Evolutionary conservation across 2,888 invertebrate species (phyloP).

Genomic region (Apamea epomidion): DNA sequence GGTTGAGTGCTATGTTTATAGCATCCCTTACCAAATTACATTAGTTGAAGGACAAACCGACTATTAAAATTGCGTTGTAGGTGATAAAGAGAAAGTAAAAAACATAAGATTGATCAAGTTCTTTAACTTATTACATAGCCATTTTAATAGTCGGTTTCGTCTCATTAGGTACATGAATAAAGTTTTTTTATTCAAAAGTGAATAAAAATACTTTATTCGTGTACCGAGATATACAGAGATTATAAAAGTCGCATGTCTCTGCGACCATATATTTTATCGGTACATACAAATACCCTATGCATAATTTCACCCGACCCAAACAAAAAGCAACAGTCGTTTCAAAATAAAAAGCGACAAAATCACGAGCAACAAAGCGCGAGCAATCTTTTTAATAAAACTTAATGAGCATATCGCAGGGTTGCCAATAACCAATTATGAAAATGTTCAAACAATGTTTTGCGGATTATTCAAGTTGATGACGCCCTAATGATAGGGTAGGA

Average conservation of each 20-base stretch:
- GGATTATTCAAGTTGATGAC: conserved; percentile 78
- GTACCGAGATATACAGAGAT: background rate
- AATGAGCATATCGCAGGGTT: conserved; percentile 56
- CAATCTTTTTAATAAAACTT: conserved; percentile 56
- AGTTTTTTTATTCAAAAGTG: too few relatives aligned
- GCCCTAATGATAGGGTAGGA: conserved; percentile 80
- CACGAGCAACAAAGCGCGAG: conserved; percentile 20
- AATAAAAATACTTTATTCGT: background rate
- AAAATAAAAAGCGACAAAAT: conserved; percentile 47
- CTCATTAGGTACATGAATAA: too few relatives aligned
- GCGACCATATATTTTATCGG: background rate
- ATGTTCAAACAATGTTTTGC: conserved; percentile 67
- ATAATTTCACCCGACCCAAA: conserved; percentile 11
- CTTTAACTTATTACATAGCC: too few relatives aligned
- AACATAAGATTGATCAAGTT: background rate
- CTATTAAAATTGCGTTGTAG: conserved; percentile 5
- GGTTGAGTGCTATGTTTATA: conserved; percentile 50
- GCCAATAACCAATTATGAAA: conserved; percentile 63
- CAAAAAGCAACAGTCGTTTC: conserved; percentile 19
- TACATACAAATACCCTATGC: background rate
- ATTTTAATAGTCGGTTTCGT: too few relatives aligned
- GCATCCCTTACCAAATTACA: conserved; percentile 45
- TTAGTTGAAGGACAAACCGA: conserved; percentile 20
- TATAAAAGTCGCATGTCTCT: background rate
- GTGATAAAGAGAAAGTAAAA: conserved; percentile 2